Base-by-base conservation (phyloP, 2,113 vertebrate species). In the Cariama cristata region DNA sequence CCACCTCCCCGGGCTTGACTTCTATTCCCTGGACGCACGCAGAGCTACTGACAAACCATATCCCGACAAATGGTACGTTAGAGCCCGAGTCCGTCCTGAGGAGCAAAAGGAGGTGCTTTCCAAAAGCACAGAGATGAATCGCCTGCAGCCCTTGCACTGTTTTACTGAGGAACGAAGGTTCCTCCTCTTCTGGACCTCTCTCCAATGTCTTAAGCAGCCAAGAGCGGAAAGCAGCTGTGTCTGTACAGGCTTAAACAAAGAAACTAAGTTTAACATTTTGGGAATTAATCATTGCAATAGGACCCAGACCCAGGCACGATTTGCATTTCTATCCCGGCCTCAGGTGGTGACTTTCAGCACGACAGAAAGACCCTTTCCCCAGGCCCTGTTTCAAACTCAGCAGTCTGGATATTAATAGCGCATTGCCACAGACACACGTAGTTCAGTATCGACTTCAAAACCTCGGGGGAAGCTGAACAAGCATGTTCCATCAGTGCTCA, bases 91-190 rank as follows among this genome's bases (percentile, higher is more conserved):
- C 7, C 3, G 2, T 8, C 32, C 50, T 2, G 12, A 56, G 50
- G 23, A 56, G 15, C 0, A 0, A 14, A 45, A 17, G 9, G 4
- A 62, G 2, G 20, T 5, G 7, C 38, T 63, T 71, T 32, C 58
- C 62, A 56, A 60, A 87, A 44, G 35, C 71, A 23, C 5, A 18
- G 45, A 44, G 7, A 13, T 49, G 33, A 11, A 74, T 55, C 18
- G 20, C 26, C 8, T 4, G 1, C 27, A 47, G 30, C 13, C 53
- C 10, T 28, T 9, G 1, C 0, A 1, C 5, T 8, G 3, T 55
- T 28, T 28, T 13, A 8, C n/a, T 2, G 11, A 42, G 23, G 47
- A 35, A 62, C 67, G 30, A 69, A 72, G 30, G 7, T 33, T 72
- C 52, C 15, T 72, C 26, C 67, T 85, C 69, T 56, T 69, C 69